Evolutionary conservation across 2,797 vertebrate genomes (phyloP).

Genomic region (Sylvia borin): DNA sequence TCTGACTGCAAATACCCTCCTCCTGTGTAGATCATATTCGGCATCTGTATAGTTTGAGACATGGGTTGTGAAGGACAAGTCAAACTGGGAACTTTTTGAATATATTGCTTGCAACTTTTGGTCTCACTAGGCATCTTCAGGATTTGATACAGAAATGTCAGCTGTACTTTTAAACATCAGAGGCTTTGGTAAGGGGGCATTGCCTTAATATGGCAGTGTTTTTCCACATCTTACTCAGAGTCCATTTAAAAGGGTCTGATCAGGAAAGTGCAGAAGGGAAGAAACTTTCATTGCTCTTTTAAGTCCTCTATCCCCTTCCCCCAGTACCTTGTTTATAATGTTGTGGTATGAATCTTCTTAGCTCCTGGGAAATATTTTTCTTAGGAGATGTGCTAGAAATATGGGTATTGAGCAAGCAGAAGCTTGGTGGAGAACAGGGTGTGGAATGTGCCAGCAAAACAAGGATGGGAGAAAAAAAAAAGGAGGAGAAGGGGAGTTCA

Average conservation of each 20-base stretch:
- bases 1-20: not conserved
- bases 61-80: not conserved
- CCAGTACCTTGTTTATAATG: not conserved
- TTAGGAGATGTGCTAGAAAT: slow-evolving; percentile 12
- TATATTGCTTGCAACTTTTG: not conserved
- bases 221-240: rapidly evolving
- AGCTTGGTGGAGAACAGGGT: slow-evolving; percentile 3
- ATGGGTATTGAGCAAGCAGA: not conserved
- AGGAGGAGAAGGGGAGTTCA: not conserved
- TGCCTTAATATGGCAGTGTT: not conserved
- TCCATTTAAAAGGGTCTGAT: not conserved
- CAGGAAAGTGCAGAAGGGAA: not conserved
- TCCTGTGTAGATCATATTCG: not conserved
- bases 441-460: not conserved
- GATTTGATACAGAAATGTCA: not conserved
- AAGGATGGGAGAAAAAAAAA: not conserved
- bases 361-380: slow-evolving; percentile 40
- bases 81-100: not conserved
- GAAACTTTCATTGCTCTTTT: not conserved
- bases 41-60: not conserved
- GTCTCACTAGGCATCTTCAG: not conserved
- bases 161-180: not conserved
- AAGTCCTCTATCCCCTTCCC: not conserved
- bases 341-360: not conserved
- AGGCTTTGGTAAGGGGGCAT: not conserved